Percentiles rank a stretch among this genome's conserved stretches.
phyloP scores from a whole-genome alignment of 1,140 invertebrate genomes.

The Zeugodacus cucurbitae region DNA sequence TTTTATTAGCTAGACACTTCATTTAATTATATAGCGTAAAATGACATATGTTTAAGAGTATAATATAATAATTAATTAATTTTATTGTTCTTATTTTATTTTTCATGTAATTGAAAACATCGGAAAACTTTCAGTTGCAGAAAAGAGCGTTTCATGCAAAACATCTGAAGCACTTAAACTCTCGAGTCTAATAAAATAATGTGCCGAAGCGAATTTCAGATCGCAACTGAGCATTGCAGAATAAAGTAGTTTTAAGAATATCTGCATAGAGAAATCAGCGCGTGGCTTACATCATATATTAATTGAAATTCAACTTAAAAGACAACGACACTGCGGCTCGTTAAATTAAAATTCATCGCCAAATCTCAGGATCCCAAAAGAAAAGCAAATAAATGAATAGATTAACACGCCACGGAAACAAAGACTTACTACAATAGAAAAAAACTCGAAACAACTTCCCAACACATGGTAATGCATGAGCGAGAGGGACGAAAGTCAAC shows the following conservation, averaged over 20 bases:
- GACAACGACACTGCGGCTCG: conserved; percentile 4
- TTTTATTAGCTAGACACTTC: too few relatives aligned
- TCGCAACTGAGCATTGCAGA: neutral
- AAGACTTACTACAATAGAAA: neutral
- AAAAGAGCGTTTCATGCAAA: neutral
- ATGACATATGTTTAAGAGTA: too few relatives aligned
- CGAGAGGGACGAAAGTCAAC: too few relatives aligned
- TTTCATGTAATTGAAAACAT: neutral
- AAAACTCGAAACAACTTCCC: too few relatives aligned
- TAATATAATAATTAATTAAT: neutral
- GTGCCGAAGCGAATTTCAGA: neutral
- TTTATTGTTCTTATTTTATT: neutral
- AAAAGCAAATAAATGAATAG: neutral
- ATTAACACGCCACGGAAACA: neutral
- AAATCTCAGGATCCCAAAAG: neutral
- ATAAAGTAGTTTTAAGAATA: neutral
- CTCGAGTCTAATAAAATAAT: neutral
- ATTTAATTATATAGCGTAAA: neutral
- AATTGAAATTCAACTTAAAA: conserved; percentile 1
- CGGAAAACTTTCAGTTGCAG: neutral
- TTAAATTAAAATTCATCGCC: neutral
- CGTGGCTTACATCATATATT: neutral
- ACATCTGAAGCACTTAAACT: neutral
- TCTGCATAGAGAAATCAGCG: neutral
- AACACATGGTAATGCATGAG: neutral